Base-by-base conservation (phyloP, 2,113 vertebrate species). In the Struthio camelus region DNA sequence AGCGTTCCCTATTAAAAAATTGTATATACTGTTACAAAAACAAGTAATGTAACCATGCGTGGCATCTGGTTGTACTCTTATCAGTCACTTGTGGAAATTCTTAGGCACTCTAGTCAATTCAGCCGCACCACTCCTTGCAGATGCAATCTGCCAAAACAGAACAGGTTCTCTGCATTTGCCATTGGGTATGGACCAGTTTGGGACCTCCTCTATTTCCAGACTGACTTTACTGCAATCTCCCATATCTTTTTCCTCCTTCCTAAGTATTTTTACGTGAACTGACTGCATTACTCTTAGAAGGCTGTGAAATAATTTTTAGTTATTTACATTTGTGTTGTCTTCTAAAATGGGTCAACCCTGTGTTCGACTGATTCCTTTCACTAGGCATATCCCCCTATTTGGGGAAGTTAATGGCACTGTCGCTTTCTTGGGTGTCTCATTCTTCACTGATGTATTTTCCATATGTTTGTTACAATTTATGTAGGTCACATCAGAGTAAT, bases 31-130 rank as follows among this genome's bases (percentile, higher is more conserved):
- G 30, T 80, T 91, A n/a, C 44, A 70, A 59, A 85, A 93, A 77
- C 18, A 85, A 59, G 30, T 27, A 75, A 10, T 20, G 23, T 36
- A 87, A 30, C 36, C 0, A 0, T 71, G 14, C 10, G 3, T 87
- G 0, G 0, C n/a, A 46, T 50, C 44, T 62, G 5, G 61, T 53
- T 80, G 19, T 83, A 58, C 53, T 87, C 94, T 83, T 50, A 80
- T 27, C 79, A 91, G 79, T 80, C 59, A 19, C 20, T 42, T 9
- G 20, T 40, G 38, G 62, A 61, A 89, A 17, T 22, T 23, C 80
- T 89, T 69, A 61, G 61, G 14, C 13, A 27, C n/a, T 91, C 85
- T 40, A 53, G 53, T 82, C 66, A 94, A 6, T 58, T 18, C 56
- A 65, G 82, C 3, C 8, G 80, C 19, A 40, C 6, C 1, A 89